Conservation (phyloP, 2,888 invertebrate genomes). For the Ophion obscuratus region DNA sequence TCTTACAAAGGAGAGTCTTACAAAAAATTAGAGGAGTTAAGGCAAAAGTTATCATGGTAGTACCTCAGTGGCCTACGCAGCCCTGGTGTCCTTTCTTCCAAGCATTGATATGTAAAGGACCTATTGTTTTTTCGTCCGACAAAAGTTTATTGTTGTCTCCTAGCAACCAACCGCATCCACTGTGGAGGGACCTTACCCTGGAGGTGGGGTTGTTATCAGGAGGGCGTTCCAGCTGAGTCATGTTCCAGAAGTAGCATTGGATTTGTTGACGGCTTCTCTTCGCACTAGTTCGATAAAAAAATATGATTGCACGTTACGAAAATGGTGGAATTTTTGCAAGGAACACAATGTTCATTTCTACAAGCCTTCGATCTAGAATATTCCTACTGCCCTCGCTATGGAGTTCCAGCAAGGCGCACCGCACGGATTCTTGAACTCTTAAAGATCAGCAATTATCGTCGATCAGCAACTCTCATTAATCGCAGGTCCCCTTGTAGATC, state of each 20-base stretch:
- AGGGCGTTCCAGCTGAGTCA: not conserved
- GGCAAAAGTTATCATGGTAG: too few relatives aligned
- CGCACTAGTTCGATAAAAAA: slow-evolving; percentile 1
- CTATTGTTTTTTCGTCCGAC: not conserved
- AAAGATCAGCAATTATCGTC: not conserved
- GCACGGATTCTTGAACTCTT: too few relatives aligned
- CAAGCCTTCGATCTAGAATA: slow-evolving; percentile 19
- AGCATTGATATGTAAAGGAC: too few relatives aligned
- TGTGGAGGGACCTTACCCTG: too few relatives aligned
- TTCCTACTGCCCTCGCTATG: slow-evolving; percentile 14
- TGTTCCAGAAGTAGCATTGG: slow-evolving; percentile 26
- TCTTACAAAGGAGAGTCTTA: too few relatives aligned
- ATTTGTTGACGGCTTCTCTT: slow-evolving; percentile 49
- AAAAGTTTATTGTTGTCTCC: slow-evolving; percentile 2
- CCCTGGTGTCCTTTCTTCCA: too few relatives aligned
- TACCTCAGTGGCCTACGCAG: too few relatives aligned
- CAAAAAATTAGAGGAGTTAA: too few relatives aligned
- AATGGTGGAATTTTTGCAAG: slow-evolving; percentile 15
- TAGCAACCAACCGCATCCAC: not conserved
- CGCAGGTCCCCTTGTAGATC: not conserved
- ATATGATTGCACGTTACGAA: slow-evolving; percentile 30
- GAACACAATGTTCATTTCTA: slow-evolving; percentile 14
- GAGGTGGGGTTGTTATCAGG: too few relatives aligned
- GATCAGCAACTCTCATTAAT: too few relatives aligned
- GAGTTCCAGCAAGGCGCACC: not conserved